Evolutionary conservation across 2,888 invertebrate species (phyloP).

Genomic region (Gonocerus acuteangulatus): DNA sequence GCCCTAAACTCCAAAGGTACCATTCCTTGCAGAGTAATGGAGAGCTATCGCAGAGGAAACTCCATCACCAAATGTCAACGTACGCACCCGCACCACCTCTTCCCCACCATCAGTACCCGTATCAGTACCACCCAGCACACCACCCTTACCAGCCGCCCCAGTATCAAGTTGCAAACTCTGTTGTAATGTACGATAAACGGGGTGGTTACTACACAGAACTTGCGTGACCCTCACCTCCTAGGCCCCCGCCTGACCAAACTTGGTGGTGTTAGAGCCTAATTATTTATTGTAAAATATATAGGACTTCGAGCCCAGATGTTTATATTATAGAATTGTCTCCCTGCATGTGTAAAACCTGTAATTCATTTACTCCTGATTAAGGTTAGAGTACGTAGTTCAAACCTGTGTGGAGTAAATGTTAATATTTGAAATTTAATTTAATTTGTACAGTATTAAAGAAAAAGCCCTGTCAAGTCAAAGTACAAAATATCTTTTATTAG

Average conservation of each 20-base stretch:
- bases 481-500: too few relatives aligned
- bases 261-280: slow-evolving; percentile 15
- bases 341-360: too few relatives aligned
- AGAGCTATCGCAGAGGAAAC: slow-evolving; percentile 28
- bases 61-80: slow-evolving; percentile 29
- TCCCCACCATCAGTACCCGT: slow-evolving; percentile 8
- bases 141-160: slow-evolving; percentile 24
- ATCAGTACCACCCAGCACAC: slow-evolving; percentile 20
- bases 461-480: too few relatives aligned
- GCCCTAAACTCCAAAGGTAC: slow-evolving; percentile 41
- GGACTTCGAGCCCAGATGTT: too few relatives aligned
- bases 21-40: slow-evolving; percentile 34
- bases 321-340: too few relatives aligned
- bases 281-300: neutral
- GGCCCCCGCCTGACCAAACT: slow-evolving; percentile 12
- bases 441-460: too few relatives aligned
- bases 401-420: too few relatives aligned
- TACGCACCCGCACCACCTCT: slow-evolving; percentile 26
- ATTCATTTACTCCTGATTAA: too few relatives aligned
- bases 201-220: slow-evolving; percentile 38
- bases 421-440: too few relatives aligned
- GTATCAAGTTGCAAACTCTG: slow-evolving; percentile 34
- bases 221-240: slow-evolving; percentile 35
- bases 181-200: slow-evolving; percentile 38
- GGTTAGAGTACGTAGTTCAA: too few relatives aligned